Evolutionary conservation across 2,113 vertebrate species (phyloP), one percentile per base, ranked within the genome.

Genomic region (Brienomyrus longianalis): DNA sequence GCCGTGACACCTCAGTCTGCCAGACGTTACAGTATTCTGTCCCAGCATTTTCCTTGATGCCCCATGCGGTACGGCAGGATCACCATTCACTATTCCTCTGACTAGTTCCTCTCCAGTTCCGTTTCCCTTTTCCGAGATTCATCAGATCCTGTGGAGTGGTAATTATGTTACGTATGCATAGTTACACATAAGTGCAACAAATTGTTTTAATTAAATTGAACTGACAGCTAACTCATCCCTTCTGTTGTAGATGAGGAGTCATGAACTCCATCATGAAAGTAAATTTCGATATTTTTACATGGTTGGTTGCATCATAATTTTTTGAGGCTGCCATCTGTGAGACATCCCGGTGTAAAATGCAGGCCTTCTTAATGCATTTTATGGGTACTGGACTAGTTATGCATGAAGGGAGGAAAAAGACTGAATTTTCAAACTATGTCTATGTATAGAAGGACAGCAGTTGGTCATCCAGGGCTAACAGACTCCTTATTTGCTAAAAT

Each of bases 181-280:
- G 45, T 84, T 48, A 84, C 21, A n/a, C 39, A 84, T 48, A 48
- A 48, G 80, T 48, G 45, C 43, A 84, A 84, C 70, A 80, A 47
- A 84, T 84, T n/a, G 45, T 11, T 84, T 45, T 84, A 48, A 48
- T 84, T 84, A 47, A 48, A 84, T 84, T 48, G 45, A 47, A 3
- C 43, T 84, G 83, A 48, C 83, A 48, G 83, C 83, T 84, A 84
- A 84, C 83, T 47, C 39, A 48, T 48, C n/a, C 83, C 83, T 48
- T 47, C 83, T 84, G 83, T 13, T 84, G 23, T 21, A 84, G 83
- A 48, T 84, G 83, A n/a, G 23, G 19, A n/a, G 45, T 48, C 45
- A n/a, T 48, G 45, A 47, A 47, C 83, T 84, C 39, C 83, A 48
- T 48, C 21, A 84, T 48, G 45, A 45, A 23, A n/a, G 43, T 48